phyloP scores from a whole-genome alignment of 2,113 vertebrate species.

The Athene cunicularia region DNA sequence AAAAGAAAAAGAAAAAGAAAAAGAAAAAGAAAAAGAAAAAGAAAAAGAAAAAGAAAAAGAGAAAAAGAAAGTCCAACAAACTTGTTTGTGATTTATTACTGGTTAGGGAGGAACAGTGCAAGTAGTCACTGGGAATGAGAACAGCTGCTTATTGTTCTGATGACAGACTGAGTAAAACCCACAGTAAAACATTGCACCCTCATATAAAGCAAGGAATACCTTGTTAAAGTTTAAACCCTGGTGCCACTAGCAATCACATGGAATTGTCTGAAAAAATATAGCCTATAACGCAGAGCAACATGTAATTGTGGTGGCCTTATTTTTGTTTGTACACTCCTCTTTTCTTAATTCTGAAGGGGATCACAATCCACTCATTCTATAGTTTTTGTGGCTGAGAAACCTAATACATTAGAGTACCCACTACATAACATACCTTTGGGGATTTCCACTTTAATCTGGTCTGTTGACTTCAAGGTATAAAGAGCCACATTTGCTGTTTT shows the following conservation, averaged over 20 bases:
- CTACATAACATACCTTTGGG: not conserved
- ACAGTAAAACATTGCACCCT: not conserved
- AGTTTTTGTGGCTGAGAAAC: not conserved
- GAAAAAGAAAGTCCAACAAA: not conserved
- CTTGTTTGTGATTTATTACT: not conserved
- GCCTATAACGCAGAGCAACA: not conserved
- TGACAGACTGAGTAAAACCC: not conserved
- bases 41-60: accelerated
- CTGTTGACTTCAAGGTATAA: not conserved
- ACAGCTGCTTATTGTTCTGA: not conserved
- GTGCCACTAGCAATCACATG: not conserved
- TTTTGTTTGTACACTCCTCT: not conserved
- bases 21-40: not conserved
- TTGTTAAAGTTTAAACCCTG: not conserved
- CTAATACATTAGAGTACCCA: not conserved
- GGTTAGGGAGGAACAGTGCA: not conserved
- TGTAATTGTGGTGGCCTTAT: not conserved
- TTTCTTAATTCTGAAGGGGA: not conserved
- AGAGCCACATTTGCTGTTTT: not conserved
- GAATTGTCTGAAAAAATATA: not conserved
- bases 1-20: too few species aligned
- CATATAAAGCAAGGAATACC: not conserved
- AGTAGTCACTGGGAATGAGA: not conserved
- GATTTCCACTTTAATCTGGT: not conserved
- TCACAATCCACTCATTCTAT: not conserved